Evolutionary conservation across 2,113 vertebrate species (phyloP), one percentile per base, ranked within the genome.

Genomic region (Felis chaus): DNA sequence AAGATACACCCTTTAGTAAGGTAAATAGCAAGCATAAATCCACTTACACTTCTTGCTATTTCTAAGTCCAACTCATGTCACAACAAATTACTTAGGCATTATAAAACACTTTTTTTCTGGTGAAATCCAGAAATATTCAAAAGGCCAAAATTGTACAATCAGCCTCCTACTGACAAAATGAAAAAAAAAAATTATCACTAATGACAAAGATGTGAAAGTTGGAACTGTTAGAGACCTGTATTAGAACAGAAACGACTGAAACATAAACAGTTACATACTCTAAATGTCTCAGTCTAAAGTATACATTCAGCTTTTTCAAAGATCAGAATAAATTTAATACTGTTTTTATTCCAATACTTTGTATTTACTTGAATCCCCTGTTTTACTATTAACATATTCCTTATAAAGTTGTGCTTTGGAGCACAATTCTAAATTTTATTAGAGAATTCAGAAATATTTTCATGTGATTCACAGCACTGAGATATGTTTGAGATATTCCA

Each of bases 61-160:
- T 82, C 39, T 91, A 90, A 83, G 18, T 48, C 0, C 2, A 57
- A 23, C 5, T n/a, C 19, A 57, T 19, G 7, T 57, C 18, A 85
- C 41, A 55, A 80, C 80, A 57, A 61, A 68, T 50, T 61, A 68
- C 13, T 95, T 57, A 85, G 27, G 1, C 45, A 21, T 83, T 89
- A 57, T 25, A 82, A 87, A 91, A 78, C 7, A 69, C 25, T 79
- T 82, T 31, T 87, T 80, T 36, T 87, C 74, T 91, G 29, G 16
- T 90, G 27, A 94, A 89, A 73, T 90, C 7, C 39, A 91, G 66
- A 96, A 63, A 74, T 74, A 61, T 31, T 65, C 78, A 71, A 91
- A 89, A 86, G 1, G 10, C 1, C 33, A 66, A 76, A 85, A 33
- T 82, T 36, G 29, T 89, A 66, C 25, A 94, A 65, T 83, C 25